Evolutionary conservation across 23 tunicate species (phyloP), one percentile per base, ranked within the genome.

Genomic region (Trididemnum clinides): DNA sequence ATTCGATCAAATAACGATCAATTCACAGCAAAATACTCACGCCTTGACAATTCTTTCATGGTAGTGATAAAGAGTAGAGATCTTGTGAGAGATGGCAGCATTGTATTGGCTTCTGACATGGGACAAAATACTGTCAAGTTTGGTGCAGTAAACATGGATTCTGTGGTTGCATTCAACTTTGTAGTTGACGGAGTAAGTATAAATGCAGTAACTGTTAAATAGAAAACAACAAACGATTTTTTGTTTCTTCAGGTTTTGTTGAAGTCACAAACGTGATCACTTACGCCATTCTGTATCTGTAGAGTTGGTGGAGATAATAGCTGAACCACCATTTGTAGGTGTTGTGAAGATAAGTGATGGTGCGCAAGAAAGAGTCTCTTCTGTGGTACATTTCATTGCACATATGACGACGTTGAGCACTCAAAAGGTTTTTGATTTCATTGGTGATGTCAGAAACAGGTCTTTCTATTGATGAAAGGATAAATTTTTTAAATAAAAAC

Each of bases 1-100:
- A 7, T 44, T 44, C 15, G 54, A 44, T 44, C 15, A 10, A 44
- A 7, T 15, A 44, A 7, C 15, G 54, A 10, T 44, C 54, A n/a
- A n/a, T n/a, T n/a, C n/a, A n/a, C n/a, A n/a, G n/a, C n/a, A n/a
- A n/a, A 7, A 44, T 51, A 34, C 85, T 81, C 26, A 81, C 85
- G 51, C 10, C 74, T 81, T 64, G 73, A 81, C 54, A 36, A 81
- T 33, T 74, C 64, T 81, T 2, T n/a, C 74, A 26, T 81, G 85
- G 73, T 12, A 81, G 20, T 63, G 33, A 22, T 15, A 33, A 29
- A 81, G 34, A 21, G 20, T 6, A 1, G 27, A 21, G 54, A 81
- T 35, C 54, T 81, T 81, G 12, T 51, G 2, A 18, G 32, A 28
- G 51, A 74, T 74, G 82, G 58, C 29, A 54, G 82, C 62, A 71